Conservation (phyloP, 1,140 invertebrate genomes). For the Solenopsis invicta region DNA sequence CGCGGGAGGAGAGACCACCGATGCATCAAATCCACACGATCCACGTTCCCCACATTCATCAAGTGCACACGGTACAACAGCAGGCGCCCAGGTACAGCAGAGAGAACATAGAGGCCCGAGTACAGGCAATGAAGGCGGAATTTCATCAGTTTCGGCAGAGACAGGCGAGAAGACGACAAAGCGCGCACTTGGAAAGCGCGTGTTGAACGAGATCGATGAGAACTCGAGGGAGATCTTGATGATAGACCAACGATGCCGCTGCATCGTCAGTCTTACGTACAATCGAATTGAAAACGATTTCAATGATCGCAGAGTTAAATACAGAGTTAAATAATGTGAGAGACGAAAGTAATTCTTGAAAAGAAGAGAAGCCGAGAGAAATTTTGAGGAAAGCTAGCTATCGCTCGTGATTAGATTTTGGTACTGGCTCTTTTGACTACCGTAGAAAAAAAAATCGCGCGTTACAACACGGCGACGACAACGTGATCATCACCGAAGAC, state of each 20-base stretch:
- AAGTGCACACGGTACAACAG: slow-evolving; percentile 85
- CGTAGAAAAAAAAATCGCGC: slow-evolving; percentile 17
- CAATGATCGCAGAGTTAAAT: slow-evolving; percentile 19
- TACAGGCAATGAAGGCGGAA: slow-evolving; percentile 98
- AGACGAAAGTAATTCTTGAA: neutral
- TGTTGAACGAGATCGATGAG: slow-evolving; percentile 87
- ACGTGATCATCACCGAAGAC: slow-evolving; percentile 69
- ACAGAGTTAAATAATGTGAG: neutral
- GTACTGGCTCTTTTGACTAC: slow-evolving; percentile 51
- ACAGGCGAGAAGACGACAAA: slow-evolving; percentile 91
- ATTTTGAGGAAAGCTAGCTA: slow-evolving; percentile 1
- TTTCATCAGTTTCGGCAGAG: slow-evolving; percentile 96
- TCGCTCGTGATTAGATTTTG: slow-evolving; percentile 30
- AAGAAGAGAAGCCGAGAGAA: neutral
- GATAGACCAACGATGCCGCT: neutral
- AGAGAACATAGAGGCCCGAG: slow-evolving; percentile 95
- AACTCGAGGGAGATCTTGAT: neutral
- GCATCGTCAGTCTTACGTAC: slow-evolving; percentile 7
- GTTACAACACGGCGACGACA: slow-evolving; percentile 34
- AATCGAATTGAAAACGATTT: slow-evolving; percentile 4
- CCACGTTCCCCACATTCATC: slow-evolving; percentile 82
- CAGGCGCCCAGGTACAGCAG: slow-evolving; percentile 83
- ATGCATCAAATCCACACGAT: slow-evolving; percentile 82
- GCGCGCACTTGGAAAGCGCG: slow-evolving; percentile 91
- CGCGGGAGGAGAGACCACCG: slow-evolving; percentile 87